Evolutionary conservation across 2,888 invertebrate species (phyloP).

Genomic region (Sphinx pinastri): DNA sequence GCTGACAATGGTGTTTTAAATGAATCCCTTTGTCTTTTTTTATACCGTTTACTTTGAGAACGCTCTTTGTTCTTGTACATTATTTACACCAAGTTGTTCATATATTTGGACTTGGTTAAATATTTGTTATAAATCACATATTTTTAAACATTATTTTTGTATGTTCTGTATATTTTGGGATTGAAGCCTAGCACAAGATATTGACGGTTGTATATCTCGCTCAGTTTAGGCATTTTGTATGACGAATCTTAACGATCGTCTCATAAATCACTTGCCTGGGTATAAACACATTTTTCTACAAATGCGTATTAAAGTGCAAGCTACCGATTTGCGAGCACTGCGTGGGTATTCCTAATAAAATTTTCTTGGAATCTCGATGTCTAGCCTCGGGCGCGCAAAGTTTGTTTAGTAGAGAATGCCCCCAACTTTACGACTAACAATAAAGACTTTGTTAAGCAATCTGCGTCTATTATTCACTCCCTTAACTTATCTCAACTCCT

Average conservation of each 20-base stretch:
- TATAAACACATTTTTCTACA: no score
- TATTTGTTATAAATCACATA: neutral
- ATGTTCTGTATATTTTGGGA: neutral
- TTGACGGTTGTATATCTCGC: no score
- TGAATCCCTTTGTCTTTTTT: conserved; percentile 50
- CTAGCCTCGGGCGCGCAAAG: conserved; percentile 38
- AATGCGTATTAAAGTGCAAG: neutral
- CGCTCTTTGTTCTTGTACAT: conserved; percentile 16
- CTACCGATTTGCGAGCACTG: conserved; percentile 10
- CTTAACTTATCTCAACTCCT: conserved; percentile 49
- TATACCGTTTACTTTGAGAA: conserved; percentile 27
- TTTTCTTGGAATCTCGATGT: conserved; percentile 23
- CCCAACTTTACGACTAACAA: conserved; percentile 48
- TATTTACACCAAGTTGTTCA: neutral
- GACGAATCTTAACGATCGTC: no score
- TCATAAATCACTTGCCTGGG: no score
- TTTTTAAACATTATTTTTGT: neutral
- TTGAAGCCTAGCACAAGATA: neutral
- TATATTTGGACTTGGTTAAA: neutral
- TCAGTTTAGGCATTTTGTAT: no score
- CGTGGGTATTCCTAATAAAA: conserved; percentile 22
- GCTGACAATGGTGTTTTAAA: conserved; percentile 53
- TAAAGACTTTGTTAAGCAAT: conserved; percentile 60
- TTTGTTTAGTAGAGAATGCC: conserved; percentile 49
- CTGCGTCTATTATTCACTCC: conserved; percentile 56